Base-by-base conservation (phyloP, 2,113 vertebrate genomes). In the Spheniscus mendiculus region DNA sequence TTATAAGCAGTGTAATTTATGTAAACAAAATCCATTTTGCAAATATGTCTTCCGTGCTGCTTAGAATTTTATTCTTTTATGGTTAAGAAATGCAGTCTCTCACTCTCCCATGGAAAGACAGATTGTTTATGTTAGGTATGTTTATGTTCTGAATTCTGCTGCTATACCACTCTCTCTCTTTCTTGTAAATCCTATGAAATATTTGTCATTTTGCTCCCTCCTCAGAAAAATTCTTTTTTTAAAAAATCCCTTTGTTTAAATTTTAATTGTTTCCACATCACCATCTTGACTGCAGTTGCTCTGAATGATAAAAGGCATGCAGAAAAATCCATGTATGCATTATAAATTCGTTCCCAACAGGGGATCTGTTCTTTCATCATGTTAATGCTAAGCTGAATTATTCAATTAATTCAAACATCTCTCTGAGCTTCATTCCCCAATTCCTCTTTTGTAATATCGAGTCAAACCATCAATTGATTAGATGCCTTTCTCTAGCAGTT, bases 11-110 rank as follows among this genome's bases (percentile, higher is more conserved):
- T 26, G n/a, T 92, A 95, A 95, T 81, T 96, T 97, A 95, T 94
- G 92, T 94, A 97, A 98, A 97, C 94, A 95, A 95, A 96, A 97
- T 93, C 44, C 58, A 97, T 93, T 97, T 97, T 97, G 93, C 67
- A 97, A 97, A 92, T 96, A 25, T 4, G n/a, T 87, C 91, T 86
- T 97, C 95, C 93, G 96, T 84, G 88, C 95, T 95, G 74, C 90
- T 97, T 96, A 83, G 87, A 97, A 91, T 92, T 92, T 96, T 96
- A 72, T 93, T 96, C 86, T 90, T 88, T 95, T 97, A 82, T 84
- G 81, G 89, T 94, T 96, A 97, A 97, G 94, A 97, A 97, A 72
- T n/a, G 79, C 71, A 95, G 90, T 44, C 65, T 96, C 92, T 96
- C 93, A 70, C 7, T 49, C 13, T 59, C n/a, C 40, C 36, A 52